These are phyloP conservation scores for Dendrolimus punctatus DNA, from an alignment of 1,140 invertebrate genomes.

Conservation along the genomic window DNA sequence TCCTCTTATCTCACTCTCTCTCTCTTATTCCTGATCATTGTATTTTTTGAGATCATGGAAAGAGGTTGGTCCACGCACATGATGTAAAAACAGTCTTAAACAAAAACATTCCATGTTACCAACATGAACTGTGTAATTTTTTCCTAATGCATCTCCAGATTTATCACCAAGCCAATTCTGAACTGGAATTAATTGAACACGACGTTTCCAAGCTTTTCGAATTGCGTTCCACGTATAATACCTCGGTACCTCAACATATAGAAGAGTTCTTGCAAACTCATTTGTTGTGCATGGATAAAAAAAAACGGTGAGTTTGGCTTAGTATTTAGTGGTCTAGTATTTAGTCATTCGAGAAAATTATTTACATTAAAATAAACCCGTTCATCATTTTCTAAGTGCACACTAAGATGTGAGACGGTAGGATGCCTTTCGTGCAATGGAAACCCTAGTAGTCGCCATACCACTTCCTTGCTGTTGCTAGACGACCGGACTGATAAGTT, in stretches of 20 bases:
- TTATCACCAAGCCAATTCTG: constrained; percentile 21
- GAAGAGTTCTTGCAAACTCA: constrained; percentile 22
- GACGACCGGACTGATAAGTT: too few species aligned
- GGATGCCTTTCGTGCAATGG: too few species aligned
- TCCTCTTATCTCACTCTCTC: constrained; percentile 21
- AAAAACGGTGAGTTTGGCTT: background rate
- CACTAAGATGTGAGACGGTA: too few species aligned
- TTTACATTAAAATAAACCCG: too few species aligned
- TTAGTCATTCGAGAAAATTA: too few species aligned
- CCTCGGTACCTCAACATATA: constrained; percentile 20
- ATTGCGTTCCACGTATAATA: constrained; percentile 11
- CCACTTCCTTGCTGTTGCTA: too few species aligned
- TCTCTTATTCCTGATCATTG: constrained; percentile 16
- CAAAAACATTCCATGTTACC: constrained; percentile 25
- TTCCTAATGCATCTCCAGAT: constrained; percentile 21
- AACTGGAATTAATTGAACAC: constrained; percentile 21
- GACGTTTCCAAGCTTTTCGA: constrained; percentile 21
- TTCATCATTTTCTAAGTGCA: too few species aligned
- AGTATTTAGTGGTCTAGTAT: too few species aligned
- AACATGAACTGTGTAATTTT: constrained; percentile 21
- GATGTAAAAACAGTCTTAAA: constrained; percentile 12
- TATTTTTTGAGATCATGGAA: constrained; percentile 20
- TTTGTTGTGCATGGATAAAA: constrained; percentile 32
- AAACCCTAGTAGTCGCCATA: too few species aligned
- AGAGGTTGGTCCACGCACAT: constrained; percentile 22